phyloP scores from a whole-genome alignment of 2,888 invertebrate genomes.

The Caenorhabditis virilis region DNA sequence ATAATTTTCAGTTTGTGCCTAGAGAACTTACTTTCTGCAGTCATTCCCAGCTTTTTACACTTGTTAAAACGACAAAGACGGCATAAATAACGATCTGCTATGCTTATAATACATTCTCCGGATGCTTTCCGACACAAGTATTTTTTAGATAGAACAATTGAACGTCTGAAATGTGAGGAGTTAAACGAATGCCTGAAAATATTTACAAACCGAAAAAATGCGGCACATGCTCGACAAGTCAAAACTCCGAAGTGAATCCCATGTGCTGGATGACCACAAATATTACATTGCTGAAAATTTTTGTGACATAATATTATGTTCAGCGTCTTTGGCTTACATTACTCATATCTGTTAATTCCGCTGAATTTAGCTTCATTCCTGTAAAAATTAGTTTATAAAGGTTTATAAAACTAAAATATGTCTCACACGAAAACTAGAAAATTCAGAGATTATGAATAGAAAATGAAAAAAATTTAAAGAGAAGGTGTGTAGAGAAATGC shows the following conservation, averaged over 20 bases:
- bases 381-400: no score
- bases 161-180: constrained; percentile 19
- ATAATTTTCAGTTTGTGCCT: no score
- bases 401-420: no score
- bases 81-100: constrained; percentile 31
- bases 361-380: no score
- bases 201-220: constrained; percentile 39
- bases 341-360: no score
- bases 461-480: no score
- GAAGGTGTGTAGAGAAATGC: no score
- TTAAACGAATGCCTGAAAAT: background rate
- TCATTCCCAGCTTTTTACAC: constrained; percentile 42
- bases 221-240: constrained; percentile 45
- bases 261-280: constrained; percentile 40
- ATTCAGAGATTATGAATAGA: no score
- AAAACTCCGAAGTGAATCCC: constrained; percentile 49
- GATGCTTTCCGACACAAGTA: constrained; percentile 33
- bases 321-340: no score
- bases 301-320: no score
- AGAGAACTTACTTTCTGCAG: constrained; percentile 40
- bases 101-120: constrained; percentile 28
- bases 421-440: no score
- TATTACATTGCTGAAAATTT: constrained; percentile 31
- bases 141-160: constrained; percentile 32
- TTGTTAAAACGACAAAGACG: constrained; percentile 42